A percentile compares a stretch with the other conserved stretches of the same genome.
phyloP scores from a whole-genome alignment of 2,888 invertebrate species.

The Cephus pulcher region DNA sequence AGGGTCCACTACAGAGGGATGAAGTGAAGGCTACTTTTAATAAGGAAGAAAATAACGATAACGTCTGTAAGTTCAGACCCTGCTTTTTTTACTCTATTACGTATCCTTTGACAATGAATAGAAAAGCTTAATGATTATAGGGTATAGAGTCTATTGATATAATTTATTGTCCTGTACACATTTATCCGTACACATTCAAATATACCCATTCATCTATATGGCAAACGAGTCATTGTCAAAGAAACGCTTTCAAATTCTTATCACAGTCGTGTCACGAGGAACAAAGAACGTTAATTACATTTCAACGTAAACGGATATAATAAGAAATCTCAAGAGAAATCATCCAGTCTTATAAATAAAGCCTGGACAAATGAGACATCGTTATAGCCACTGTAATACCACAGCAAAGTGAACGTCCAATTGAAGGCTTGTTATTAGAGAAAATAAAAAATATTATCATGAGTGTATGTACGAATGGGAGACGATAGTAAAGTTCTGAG shows the following conservation, averaged over 20 bases:
- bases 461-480: not conserved
- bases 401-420: not conserved
- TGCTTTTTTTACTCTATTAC: slow-evolving; percentile 21
- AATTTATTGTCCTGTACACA: not conserved
- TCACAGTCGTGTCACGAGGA: not conserved
- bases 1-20: slow-evolving; percentile 77
- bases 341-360: not conserved
- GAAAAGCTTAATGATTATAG: not conserved
- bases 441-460: not conserved
- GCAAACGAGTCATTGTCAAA: not conserved
- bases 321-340: not conserved
- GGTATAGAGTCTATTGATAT: not conserved
- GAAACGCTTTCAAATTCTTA: not conserved
- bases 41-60: slow-evolving; percentile 69
- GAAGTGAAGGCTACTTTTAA: slow-evolving; percentile 74
- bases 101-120: not conserved
- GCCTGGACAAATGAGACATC: not conserved
- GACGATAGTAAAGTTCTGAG: not conserved
- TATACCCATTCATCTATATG: not conserved
- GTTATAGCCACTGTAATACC: not conserved
- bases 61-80: slow-evolving; percentile 54
- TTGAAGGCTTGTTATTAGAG: not conserved
- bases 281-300: not conserved
- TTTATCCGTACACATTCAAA: not conserved
- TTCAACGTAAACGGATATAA: not conserved